Evolutionary conservation across 2,888 invertebrate genomes (phyloP), one percentile per base, ranked within the genome.

Genomic region (Steromphala cineraria): DNA sequence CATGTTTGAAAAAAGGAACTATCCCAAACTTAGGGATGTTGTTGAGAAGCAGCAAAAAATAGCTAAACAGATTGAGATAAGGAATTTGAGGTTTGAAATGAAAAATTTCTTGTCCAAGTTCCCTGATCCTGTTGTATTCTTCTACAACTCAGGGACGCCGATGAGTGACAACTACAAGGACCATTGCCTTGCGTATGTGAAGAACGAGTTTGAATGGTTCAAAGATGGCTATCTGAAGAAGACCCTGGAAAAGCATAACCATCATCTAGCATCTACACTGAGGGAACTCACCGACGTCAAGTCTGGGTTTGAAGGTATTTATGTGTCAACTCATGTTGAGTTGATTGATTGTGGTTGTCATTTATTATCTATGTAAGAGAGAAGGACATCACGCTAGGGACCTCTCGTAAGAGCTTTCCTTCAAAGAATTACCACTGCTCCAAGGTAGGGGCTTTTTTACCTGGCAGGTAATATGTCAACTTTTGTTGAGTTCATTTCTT

Each of bases 41-140:
- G n/a, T 87, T 21, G 89, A 87, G 75, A 87, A 85, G 36, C 86
- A 86, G 71, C 80, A 80, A 53, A 81, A 84, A 53, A 82, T 80
- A 40, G 74, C 81, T 8, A 81, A 81, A 21, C 71, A 86, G 78
- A 85, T 81, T 36, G 84, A 87, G 74, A 76, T 88, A 19, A 78
- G 79, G n/a, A 86, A 86, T 67, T 79, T 89, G 80, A 75, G 85
- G 10, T 88, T 88, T 80, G 82, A 89, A 46, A 85, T 90, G 56
- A 81, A 84, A 46, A 89, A 89, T 40, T 92, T 92, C 82, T 81
- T 92, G n/a, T 78, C 81, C 13, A 90, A 89, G 78, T 92, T 92
- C 82, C 89, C 91, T 36, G 88, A 90, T 55, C 92, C 92, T n/a
- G 76, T 86, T 36, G 80, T 79, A 15, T 84, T 84, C 46, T 93